Evolutionary conservation across 2,113 vertebrate species (phyloP), one percentile per base, ranked within the genome.

Genomic region (Myotis yumanensis): DNA sequence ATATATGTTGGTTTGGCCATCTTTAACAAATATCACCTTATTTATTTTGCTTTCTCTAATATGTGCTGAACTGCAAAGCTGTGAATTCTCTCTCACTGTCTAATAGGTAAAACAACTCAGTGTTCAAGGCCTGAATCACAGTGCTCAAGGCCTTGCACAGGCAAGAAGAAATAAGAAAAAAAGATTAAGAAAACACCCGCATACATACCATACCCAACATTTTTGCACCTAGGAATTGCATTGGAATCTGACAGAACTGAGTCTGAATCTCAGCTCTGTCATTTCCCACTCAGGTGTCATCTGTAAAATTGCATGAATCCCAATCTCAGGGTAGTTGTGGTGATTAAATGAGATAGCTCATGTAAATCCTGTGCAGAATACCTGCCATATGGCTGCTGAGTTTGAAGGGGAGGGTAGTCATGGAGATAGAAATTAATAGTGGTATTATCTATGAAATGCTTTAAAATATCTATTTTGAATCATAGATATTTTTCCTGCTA

Each of bases 401-500:
- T 92, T 94, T 77, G 85, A 46, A 89, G 6, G 22, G 48, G 15
- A 66, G 20, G 15, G 7, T 54, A 64, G 15, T 75, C 43, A 80
- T 52, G 25, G 43, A 73, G 28, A 86, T 12, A 86, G 86, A 95
- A 89, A 76, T 89, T 75, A 71, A 57, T 66, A 94, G 37, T 18
- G 57, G 30, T 37, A 76, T 87, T 40, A 52, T 30, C 4, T 57
- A 0, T 1, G 51, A 79, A 82, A 18, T 54, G 43, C 5, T 93
- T 79, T 75, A 89, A 35, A 62, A 71, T 43, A 28, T 43, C 12
- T 76, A 48, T 57, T 94, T 81, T 82, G 18, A 89, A 40, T 86
- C 17, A 25, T 86, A 28, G 62, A 84, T 83, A 71, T 94, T 86
- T 64, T 77, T 85, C 66, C 62, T 87, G 3, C 7, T 85, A 3